Evolutionary conservation across 2,797 vertebrate genomes (phyloP).

Genomic region (Typhlichthys eigenmanni): DNA sequence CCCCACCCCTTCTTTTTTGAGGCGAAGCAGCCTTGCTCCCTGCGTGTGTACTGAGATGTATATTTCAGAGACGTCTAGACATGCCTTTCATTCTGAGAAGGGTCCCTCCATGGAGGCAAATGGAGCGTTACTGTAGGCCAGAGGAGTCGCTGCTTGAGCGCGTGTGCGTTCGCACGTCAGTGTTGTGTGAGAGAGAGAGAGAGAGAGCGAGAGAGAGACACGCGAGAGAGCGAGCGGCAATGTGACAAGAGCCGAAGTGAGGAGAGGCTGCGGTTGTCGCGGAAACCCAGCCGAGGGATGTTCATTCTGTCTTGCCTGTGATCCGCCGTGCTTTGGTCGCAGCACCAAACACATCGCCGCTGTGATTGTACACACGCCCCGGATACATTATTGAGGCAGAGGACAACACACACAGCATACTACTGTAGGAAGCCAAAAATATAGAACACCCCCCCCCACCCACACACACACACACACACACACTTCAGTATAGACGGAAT

Average conservation of each 20-base stretch:
- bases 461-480: no score
- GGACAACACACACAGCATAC: constrained; percentile 47
- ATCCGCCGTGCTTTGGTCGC: constrained; percentile 65
- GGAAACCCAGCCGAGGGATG: constrained; percentile 59
- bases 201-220: constrained; percentile 44
- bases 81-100: constrained; percentile 81
- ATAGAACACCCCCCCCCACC: no score
- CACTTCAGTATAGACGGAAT: no score
- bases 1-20: constrained; percentile 69
- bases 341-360: constrained; percentile 59
- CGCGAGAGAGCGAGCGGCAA: constrained; percentile 34
- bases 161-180: neutral
- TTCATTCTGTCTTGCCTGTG: constrained; percentile 65
- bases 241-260: constrained; percentile 3
- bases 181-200: constrained; percentile 6
- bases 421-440: neutral
- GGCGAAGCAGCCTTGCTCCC: constrained; percentile 73
- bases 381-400: constrained; percentile 73
- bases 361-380: constrained; percentile 66
- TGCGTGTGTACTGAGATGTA: constrained; percentile 76
- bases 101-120: constrained; percentile 72
- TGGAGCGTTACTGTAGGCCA: constrained; percentile 48
- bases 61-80: constrained; percentile 81
- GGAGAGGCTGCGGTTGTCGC: constrained; percentile 56
- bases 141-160: constrained; percentile 33